Percentiles rank a stretch among this genome's conserved stretches.
Conservation (phyloP, 2,888 invertebrate species). For the Hyposoter dolosus region DNA sequence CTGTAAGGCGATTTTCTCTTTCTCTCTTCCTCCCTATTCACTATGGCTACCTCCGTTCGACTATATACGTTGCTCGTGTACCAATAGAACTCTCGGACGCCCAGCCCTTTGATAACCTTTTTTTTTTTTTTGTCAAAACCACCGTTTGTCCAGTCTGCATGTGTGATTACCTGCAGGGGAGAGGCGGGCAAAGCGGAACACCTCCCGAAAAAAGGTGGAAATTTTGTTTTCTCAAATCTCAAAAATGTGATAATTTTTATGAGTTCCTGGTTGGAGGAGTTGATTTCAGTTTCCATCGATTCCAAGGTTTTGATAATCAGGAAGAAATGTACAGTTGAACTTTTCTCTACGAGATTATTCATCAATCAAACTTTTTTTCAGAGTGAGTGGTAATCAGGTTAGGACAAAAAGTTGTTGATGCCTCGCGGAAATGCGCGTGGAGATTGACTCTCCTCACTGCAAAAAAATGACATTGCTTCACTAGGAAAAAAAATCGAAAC, state of each 20-base stretch:
- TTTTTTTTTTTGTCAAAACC: constrained; percentile 28
- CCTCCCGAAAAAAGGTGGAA: no score
- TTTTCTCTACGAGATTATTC: constrained; percentile 9
- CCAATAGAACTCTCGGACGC: constrained; percentile 39
- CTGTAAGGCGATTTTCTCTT: not conserved
- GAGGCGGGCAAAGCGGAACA: not conserved
- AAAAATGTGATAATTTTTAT: no score
- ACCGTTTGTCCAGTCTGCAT: constrained; percentile 25
- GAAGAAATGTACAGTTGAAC: constrained; percentile 10
- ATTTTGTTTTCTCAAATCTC: no score
- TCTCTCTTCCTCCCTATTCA: not conserved
- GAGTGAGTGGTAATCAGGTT: not conserved
- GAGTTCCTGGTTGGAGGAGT: no score
- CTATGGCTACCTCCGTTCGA: not conserved
- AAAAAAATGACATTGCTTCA: no score
- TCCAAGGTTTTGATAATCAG: constrained; percentile 63
- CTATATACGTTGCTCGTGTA: constrained; percentile 1
- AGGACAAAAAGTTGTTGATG: not conserved
- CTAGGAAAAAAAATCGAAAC: not conserved
- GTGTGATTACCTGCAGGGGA: not conserved
- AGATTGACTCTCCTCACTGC: no score
- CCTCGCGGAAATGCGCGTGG: not conserved
- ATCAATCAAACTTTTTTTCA: constrained; percentile 23
- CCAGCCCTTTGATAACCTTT: constrained; percentile 53
- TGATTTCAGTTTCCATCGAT: not conserved